Evolutionary conservation across 2,797 vertebrate species (phyloP).

Genomic region (Podarcis lilfordi): DNA sequence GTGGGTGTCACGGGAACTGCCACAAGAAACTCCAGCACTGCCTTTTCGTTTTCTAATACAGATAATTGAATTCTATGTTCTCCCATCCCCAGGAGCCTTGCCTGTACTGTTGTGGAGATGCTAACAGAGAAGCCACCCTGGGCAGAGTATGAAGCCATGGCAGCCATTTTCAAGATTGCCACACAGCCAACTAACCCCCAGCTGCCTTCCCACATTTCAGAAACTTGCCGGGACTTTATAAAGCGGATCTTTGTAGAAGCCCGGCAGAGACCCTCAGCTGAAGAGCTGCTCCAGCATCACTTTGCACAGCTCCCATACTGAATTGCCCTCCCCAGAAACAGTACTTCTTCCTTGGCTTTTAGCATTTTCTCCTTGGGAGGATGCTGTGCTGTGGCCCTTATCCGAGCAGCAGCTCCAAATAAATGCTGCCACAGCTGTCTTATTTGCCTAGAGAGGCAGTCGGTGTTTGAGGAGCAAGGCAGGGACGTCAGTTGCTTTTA

Average conservation of each 20-base stretch:
- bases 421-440: constrained; percentile 61
- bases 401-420: constrained; percentile 66
- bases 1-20: background rate
- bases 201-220: constrained; percentile 89
- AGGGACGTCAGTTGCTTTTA: constrained; percentile 51
- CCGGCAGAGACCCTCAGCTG: constrained; percentile 92
- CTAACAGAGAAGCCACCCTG: constrained; percentile 97
- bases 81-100: constrained; percentile 88
- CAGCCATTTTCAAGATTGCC: constrained; percentile 98
- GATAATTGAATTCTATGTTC: background rate
- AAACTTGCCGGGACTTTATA: constrained; percentile 93
- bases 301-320: constrained; percentile 95
- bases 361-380: constrained; percentile 33
- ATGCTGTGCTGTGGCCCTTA: constrained; percentile 39
- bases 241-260: constrained; percentile 96
- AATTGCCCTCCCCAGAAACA: constrained; percentile 73
- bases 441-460: constrained; percentile 50
- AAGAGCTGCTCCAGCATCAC: constrained; percentile 94
- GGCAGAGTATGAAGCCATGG: constrained; percentile 99
- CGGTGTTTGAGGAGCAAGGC: constrained; percentile 27
- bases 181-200: constrained; percentile 96
- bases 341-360: constrained; percentile 55
- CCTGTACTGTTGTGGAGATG: constrained; percentile 98
- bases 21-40: background rate
- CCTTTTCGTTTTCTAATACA: background rate